phyloP scores from a whole-genome alignment of 2,888 invertebrate genomes.

The Capitulum mitella region DNA sequence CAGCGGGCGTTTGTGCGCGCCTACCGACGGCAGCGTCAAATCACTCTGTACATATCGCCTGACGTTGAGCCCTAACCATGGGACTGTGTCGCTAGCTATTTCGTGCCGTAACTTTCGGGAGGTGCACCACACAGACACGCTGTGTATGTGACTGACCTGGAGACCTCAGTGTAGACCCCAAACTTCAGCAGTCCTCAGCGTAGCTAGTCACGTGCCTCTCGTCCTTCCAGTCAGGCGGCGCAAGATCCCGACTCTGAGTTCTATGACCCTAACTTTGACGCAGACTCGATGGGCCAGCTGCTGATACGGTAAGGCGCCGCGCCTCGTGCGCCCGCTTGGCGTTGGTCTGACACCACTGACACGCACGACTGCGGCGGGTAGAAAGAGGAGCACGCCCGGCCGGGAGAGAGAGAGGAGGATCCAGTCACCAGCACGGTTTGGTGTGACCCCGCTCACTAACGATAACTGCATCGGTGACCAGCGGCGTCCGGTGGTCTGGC shows the following conservation, averaged over 20 bases:
- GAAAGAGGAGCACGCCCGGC: not conserved
- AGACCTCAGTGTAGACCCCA: not conserved
- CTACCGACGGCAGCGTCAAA: no score
- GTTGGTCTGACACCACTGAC: no score
- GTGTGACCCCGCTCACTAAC: not conserved
- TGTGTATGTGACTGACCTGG: not conserved
- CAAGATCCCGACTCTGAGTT: constrained; percentile 6
- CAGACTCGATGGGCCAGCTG: not conserved
- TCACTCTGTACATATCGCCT: no score
- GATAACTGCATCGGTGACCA: constrained; percentile 3
- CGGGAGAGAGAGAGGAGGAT: not conserved
- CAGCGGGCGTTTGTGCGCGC: no score
- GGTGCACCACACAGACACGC: no score
- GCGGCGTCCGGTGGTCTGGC: not conserved
- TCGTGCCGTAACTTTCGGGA: no score
- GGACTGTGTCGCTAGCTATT: no score
- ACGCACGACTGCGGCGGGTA: not conserved
- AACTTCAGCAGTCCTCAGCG: not conserved
- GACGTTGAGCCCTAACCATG: no score
- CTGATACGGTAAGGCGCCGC: constrained; percentile 11
- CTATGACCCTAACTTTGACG: constrained; percentile 17
- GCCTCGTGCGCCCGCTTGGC: no score
- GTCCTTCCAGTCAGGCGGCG: constrained; percentile 1
- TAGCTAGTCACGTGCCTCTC: not conserved
- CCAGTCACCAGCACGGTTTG: no score